Conservation (phyloP, 2,113 vertebrate species). For the Heterotis niloticus region DNA sequence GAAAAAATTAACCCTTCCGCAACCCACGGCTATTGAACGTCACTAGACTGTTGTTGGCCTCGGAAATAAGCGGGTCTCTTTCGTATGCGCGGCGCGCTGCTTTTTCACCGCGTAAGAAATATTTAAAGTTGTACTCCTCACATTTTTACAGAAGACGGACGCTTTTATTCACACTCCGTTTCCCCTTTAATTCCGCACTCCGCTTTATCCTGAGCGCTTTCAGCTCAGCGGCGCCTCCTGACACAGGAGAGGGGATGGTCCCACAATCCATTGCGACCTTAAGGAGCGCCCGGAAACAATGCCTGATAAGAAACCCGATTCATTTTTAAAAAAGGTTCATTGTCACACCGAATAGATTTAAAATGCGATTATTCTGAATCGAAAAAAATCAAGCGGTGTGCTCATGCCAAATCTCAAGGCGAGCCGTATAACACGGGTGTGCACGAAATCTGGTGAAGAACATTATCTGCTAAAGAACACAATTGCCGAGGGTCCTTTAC, state of each 20-base stretch:
- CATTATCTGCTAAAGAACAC: slow-evolving; percentile 27
- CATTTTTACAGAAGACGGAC: slow-evolving; percentile 51
- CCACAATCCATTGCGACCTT: slow-evolving; percentile 79
- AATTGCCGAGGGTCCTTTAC: slow-evolving; percentile 60
- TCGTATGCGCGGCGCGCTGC: slow-evolving; percentile 46
- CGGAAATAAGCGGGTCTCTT: slow-evolving; percentile 44
- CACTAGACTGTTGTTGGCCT: slow-evolving; percentile 50
- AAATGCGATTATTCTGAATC: fast-evolving
- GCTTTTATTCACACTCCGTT: slow-evolving; percentile 69
- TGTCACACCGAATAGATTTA: fast-evolving
- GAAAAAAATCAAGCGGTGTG: neutral
- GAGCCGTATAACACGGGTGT: neutral
- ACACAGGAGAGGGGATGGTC: slow-evolving; percentile 72
- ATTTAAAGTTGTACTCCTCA: slow-evolving; percentile 46
- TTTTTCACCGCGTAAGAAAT: slow-evolving; percentile 41
- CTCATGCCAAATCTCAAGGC: fast-evolving
- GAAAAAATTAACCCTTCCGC: slow-evolving; percentile 85
- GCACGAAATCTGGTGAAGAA: slow-evolving; percentile 11
- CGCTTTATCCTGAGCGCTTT: slow-evolving; percentile 79
- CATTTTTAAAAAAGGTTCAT: neutral
- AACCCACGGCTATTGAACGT: slow-evolving; percentile 60
- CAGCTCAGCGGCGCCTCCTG: slow-evolving; percentile 74
- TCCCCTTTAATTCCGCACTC: slow-evolving; percentile 76
- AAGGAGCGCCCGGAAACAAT: slow-evolving; percentile 54
- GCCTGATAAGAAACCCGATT: slow-evolving; percentile 69